phyloP scores from a whole-genome alignment of 2,888 invertebrate species.

The Phymatocera aterrima region DNA sequence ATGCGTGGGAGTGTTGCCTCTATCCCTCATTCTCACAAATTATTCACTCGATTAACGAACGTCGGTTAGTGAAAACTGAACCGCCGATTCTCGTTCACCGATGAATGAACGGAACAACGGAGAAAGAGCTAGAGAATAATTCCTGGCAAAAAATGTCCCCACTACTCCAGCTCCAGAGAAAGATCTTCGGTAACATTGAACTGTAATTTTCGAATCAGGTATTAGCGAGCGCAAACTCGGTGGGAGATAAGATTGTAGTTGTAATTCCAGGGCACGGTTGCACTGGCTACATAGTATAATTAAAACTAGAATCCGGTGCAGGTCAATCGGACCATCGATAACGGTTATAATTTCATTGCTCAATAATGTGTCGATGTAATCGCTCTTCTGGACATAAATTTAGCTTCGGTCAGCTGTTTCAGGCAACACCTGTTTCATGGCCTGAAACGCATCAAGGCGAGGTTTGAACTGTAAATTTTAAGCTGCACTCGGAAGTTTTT shows the following conservation, averaged over 20 bases:
- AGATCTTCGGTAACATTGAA: background rate
- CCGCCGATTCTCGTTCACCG: background rate
- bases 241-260: background rate
- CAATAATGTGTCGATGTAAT: background rate
- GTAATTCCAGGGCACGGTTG: background rate
- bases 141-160: background rate
- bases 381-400: background rate
- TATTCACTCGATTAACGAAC: background rate
- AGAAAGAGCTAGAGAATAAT: background rate
- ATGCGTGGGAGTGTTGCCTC: background rate
- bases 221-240: background rate
- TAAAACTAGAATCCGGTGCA: background rate
- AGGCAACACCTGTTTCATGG: conserved; percentile 6
- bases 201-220: background rate
- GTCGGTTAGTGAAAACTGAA: background rate
- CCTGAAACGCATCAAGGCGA: background rate
- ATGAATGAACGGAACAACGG: background rate
- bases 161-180: background rate
- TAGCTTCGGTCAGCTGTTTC: background rate
- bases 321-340: background rate
- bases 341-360: conserved; percentile 22
- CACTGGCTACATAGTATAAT: background rate
- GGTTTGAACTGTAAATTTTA: conserved; percentile 33
- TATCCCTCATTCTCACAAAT: background rate
- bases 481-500: background rate